These are phyloP conservation scores for Kryptolebias marmoratus DNA, from an alignment of 2,113 vertebrate species.

Conservation along the genomic window DNA sequence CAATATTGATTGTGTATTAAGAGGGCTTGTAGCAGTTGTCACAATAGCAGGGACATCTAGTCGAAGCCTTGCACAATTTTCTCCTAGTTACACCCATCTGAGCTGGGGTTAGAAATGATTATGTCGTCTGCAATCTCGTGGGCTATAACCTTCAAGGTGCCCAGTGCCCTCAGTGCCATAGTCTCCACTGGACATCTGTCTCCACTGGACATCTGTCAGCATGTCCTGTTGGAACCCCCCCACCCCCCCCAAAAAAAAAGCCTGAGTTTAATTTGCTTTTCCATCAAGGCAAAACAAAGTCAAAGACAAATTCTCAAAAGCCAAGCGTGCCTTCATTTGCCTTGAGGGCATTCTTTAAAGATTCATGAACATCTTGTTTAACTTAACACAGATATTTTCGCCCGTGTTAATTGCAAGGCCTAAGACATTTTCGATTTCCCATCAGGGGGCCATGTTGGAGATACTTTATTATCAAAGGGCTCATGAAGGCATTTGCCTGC, in stretches of 20 bases:
- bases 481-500: neutral
- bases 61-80: slow-evolving; percentile 1
- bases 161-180: neutral
- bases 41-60: neutral
- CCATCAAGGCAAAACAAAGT: neutral
- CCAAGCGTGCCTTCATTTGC: neutral
- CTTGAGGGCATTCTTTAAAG: slow-evolving; percentile 12
- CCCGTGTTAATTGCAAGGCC: neutral
- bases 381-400: neutral
- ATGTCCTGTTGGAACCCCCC: neutral
- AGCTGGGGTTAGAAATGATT: slow-evolving; percentile 30
- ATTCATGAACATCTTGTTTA: neutral
- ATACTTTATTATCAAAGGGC: neutral
- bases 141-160: slow-evolving; percentile 32
- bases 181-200: neutral
- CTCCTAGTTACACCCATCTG: slow-evolving; percentile 30
- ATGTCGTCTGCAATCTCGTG: slow-evolving; percentile 45
- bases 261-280: neutral
- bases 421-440: neutral
- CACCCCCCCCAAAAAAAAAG: too few relatives aligned
- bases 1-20: neutral
- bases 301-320: neutral
- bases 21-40: neutral
- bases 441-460: neutral
- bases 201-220: neutral